A percentile compares a stretch with the other conserved stretches of the same genome.
Conservation (phyloP, 2,113 vertebrate species). For the Andinoacara biseriatus region DNA sequence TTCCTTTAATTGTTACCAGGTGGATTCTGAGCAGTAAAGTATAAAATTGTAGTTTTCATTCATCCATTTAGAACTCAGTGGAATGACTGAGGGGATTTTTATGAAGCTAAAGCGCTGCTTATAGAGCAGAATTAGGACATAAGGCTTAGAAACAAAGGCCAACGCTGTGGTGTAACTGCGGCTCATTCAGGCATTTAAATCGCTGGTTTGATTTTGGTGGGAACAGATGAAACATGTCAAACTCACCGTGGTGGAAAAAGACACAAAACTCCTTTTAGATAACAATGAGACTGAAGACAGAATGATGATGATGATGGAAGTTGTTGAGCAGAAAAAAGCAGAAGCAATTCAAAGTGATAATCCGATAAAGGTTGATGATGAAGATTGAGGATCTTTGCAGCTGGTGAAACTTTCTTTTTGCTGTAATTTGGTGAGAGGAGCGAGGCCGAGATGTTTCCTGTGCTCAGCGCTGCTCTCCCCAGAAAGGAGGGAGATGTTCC, state of each 20-base stretch:
- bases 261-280: background rate
- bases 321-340: background rate
- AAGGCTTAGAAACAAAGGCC: slow-evolving; percentile 34
- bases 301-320: background rate
- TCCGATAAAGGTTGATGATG: background rate
- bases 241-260: slow-evolving; percentile 47
- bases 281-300: slow-evolving; percentile 14
- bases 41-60: background rate
- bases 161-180: background rate
- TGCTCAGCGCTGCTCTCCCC: slow-evolving; percentile 42
- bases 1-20: background rate
- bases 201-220: background rate
- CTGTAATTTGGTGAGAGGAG: background rate
- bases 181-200: background rate
- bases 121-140: slow-evolving; percentile 5
- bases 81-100: slow-evolving; percentile 32
- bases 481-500: slow-evolving; percentile 56
- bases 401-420: background rate
- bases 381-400: background rate
- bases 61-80: background rate
- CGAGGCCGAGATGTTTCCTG: slow-evolving; percentile 36
- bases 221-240: background rate
- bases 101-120: slow-evolving; percentile 1
- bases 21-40: background rate
- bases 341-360: background rate